These are phyloP conservation scores for Amiota minor DNA, from an alignment of 2,888 invertebrate genomes.

Conservation along the genomic window DNA sequence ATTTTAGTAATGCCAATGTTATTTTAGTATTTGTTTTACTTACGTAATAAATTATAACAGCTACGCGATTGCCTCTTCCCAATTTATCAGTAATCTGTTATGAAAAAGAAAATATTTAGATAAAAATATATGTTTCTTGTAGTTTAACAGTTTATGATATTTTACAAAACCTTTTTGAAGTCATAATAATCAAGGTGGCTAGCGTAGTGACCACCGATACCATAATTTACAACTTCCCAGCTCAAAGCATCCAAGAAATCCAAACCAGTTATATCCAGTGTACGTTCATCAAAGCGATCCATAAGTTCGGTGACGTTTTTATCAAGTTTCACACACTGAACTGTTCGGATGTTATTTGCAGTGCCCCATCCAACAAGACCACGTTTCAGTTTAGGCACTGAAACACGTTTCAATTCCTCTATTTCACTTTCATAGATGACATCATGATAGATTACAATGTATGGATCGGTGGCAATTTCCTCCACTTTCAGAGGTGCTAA, in stretches of 20 bases:
- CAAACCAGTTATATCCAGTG: constrained; percentile 53
- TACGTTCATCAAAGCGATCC: constrained; percentile 43
- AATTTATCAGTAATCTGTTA: not conserved
- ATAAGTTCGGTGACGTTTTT: not conserved
- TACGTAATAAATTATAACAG: constrained; percentile 6
- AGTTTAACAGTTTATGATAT: too few species aligned
- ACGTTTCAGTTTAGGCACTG: constrained; percentile 41
- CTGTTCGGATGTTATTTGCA: not conserved
- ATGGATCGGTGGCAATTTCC: constrained; percentile 49
- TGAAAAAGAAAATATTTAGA: not conserved
- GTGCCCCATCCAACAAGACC: constrained; percentile 24
- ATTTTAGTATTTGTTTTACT: not conserved
- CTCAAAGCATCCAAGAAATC: constrained; percentile 45
- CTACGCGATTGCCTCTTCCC: not conserved
- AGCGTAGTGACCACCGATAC: constrained; percentile 56
- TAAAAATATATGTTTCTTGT: not conserved
- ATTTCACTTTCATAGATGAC: constrained; percentile 55
- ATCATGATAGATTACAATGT: constrained; percentile 53
- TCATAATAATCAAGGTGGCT: constrained; percentile 57
- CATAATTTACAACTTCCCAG: constrained; percentile 58
- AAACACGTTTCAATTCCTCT: constrained; percentile 43
- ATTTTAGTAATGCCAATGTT: not conserved
- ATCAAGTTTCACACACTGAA: not conserved
- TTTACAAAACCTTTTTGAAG: constrained; percentile 62
- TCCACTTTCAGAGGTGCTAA: constrained; percentile 60